Base-by-base conservation (phyloP, 2,797 vertebrate species). In the Hapalemur alaotrensis region DNA sequence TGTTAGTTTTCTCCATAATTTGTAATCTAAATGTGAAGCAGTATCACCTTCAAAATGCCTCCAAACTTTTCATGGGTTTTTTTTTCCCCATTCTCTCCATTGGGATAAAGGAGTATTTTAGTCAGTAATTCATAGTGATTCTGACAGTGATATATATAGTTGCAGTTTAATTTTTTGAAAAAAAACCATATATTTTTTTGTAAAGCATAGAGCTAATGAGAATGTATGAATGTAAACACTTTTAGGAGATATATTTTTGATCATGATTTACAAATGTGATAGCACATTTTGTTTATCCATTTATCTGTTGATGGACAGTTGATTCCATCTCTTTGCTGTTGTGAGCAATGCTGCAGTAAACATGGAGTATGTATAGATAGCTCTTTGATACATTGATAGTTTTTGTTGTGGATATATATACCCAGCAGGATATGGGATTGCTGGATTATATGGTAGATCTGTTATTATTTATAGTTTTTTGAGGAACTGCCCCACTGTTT, bases 81-180 rank as follows among this genome's bases (percentile, higher is more conserved):
- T 50, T 43, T 30, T 12, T 11, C 48, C 35, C 17, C 18, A 10
- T 76, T 69, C 22, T 84, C 70, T 48, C 35, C 78, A 18, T 65
- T 52, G 35, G 4, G 3, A 67, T 92, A 10, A 67, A 67, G 9
- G 48, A 88, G 80, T 67, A 84, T 89, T 95, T 89, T 63, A 78
- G 52, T 82, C 35, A 48, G 13, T 84, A 84, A 84, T 91, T 17
- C 46, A 11, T 95, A 83, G 18, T 82, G 2, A 81, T 94, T 88
- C 46, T 95, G 28, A 88, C 95, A 91, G 28, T 50, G 84, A 20
- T 43, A 23, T 82, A 22, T 92, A 79, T 25, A 91, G 9, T 73
- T 87, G 28, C 2, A 73, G 18, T 95, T 95, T 95, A 73, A 90
- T 84, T 67, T 61, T 57, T 59, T 72, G n/a, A 41, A 91, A 80